Percentiles rank a stretch among this genome's conserved stretches.
Conservation (phyloP, 2,113 vertebrate genomes). For the Hippocampus barbouri region DNA sequence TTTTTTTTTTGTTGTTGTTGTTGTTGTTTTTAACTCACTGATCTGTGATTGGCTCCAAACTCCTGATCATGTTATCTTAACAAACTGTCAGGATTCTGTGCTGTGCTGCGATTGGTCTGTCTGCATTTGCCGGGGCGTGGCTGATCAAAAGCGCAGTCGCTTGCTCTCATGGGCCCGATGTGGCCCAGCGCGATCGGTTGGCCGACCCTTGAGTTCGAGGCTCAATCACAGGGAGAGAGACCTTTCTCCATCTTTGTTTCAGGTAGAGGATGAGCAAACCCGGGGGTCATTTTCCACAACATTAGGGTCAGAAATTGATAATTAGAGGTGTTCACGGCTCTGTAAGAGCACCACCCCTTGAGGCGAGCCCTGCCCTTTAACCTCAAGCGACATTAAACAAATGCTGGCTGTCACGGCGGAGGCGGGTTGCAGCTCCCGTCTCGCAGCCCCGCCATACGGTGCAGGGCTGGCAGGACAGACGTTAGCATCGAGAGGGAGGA, state of each 20-base stretch:
- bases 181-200: not conserved
- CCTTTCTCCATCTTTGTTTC: slow-evolving; percentile 51
- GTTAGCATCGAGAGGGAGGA: slow-evolving; percentile 56
- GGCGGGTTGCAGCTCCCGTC: slow-evolving; percentile 60
- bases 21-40: too few relatives aligned
- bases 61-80: too few relatives aligned
- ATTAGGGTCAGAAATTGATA: slow-evolving; percentile 73
- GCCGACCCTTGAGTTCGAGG: not conserved
- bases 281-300: slow-evolving; percentile 70
- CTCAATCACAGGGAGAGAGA: not conserved
- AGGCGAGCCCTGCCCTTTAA: slow-evolving; percentile 74
- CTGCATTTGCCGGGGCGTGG: not conserved
- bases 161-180: not conserved
- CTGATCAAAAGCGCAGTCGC: not conserved
- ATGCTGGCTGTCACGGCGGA: slow-evolving; percentile 71
- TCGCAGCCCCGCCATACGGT: slow-evolving; percentile 65
- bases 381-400: slow-evolving; percentile 79
- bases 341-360: slow-evolving; percentile 30
- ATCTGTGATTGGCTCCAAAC: too few relatives aligned
- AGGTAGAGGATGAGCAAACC: slow-evolving; percentile 48
- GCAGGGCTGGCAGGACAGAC: slow-evolving; percentile 64
- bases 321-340: slow-evolving; percentile 75
- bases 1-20: too few relatives aligned
- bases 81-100: not conserved
- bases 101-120: not conserved